Evolutionary conservation across 1,140 invertebrate genomes (phyloP).

Genomic region (Procambarus virginalis): DNA sequence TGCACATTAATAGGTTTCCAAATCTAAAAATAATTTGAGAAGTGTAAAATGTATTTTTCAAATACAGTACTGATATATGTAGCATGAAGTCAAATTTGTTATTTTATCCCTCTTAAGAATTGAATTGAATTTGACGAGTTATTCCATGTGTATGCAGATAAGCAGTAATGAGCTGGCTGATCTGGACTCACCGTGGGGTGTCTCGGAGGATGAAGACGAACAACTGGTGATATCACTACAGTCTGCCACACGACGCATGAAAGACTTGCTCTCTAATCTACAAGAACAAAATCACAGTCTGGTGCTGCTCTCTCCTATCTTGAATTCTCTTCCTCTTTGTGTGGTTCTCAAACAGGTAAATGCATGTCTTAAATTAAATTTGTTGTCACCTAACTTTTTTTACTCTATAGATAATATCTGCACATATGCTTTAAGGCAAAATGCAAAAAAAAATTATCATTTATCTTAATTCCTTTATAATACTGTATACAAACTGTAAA

Average conservation of each 20-base stretch:
- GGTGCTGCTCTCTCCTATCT: conserved; percentile 45
- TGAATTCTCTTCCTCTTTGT: conserved; percentile 30
- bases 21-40: too few species aligned
- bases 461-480: too few species aligned
- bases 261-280: conserved; percentile 23
- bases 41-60: too few species aligned
- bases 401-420: not conserved
- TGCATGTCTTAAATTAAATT: not conserved
- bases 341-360: conserved; percentile 16
- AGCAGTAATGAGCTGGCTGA: conserved; percentile 19
- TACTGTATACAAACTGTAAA: too few species aligned
- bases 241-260: conserved; percentile 51
- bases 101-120: too few species aligned
- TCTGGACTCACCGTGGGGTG: not conserved
- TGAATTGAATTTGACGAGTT: not conserved
- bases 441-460: too few species aligned
- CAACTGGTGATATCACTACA: not conserved
- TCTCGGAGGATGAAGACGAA: not conserved
- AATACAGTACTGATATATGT: too few species aligned
- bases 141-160: not conserved
- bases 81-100: not conserved
- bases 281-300: conserved; percentile 58
- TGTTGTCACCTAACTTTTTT: not conserved
- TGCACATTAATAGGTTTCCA: too few species aligned
- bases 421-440: too few species aligned